Evolutionary conservation across 2,888 invertebrate species (phyloP).

Genomic region (Andrena camellia): DNA sequence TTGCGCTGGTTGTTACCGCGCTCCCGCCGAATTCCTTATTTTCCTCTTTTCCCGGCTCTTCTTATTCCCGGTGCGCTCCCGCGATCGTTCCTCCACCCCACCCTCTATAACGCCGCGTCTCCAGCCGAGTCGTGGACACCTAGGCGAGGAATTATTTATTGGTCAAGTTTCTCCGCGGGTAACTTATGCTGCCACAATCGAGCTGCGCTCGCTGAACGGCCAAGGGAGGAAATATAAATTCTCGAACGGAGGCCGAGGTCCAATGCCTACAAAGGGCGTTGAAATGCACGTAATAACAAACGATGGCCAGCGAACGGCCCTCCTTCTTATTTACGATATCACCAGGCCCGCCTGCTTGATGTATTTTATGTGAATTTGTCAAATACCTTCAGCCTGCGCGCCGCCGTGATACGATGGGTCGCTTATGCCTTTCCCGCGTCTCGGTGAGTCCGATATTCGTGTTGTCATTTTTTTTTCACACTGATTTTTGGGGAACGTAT

Average conservation of each 20-base stretch:
- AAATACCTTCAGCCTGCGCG: background rate
- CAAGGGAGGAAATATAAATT: slow-evolving; percentile 54
- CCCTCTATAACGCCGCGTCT: slow-evolving; percentile 37
- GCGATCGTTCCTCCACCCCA: slow-evolving; percentile 49
- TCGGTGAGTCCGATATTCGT: too few relatives aligned
- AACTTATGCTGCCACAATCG: slow-evolving; percentile 70
- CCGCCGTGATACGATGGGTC: background rate
- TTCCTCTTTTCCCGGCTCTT: slow-evolving; percentile 26
- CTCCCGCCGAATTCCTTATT: slow-evolving; percentile 40
- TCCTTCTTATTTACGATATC: slow-evolving; percentile 37
- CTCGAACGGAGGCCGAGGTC: slow-evolving; percentile 17
- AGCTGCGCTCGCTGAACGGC: slow-evolving; percentile 45
- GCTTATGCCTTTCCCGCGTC: background rate
- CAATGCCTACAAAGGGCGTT: slow-evolving; percentile 45
- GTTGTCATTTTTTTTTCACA: too few relatives aligned
- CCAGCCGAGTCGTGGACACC: slow-evolving; percentile 57
- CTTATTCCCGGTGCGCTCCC: slow-evolving; percentile 51
- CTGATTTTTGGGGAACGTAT: too few relatives aligned
- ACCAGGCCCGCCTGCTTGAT: background rate
- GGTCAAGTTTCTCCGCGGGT: slow-evolving; percentile 71
- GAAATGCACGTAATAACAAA: slow-evolving; percentile 44
- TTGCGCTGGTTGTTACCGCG: slow-evolving; percentile 44
- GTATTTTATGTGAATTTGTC: slow-evolving; percentile 12
- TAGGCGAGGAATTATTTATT: slow-evolving; percentile 74
- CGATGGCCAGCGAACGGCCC: background rate